phyloP scores from a whole-genome alignment of 2,113 vertebrate species.

The Apeltes quadracus region DNA sequence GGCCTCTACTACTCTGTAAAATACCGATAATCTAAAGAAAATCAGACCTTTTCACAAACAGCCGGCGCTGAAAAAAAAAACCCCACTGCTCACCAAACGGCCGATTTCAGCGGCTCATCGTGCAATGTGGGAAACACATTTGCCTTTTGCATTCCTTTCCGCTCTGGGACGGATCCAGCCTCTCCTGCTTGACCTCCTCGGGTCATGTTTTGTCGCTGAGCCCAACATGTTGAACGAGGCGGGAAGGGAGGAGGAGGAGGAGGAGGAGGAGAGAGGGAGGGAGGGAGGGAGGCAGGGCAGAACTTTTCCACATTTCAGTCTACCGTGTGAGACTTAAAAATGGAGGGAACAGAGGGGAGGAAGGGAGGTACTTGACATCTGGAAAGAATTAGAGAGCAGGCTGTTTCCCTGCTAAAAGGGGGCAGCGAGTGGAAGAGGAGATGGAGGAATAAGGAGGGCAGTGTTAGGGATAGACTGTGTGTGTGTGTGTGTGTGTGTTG shows the following conservation, averaged over 20 bases:
- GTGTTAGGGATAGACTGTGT: conserved; percentile 34
- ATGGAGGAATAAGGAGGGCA: conserved; percentile 50
- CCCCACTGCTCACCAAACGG: neutral
- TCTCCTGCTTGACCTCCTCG: conserved; percentile 45
- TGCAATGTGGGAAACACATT: conserved; percentile 52
- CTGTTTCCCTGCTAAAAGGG: conserved; percentile 57
- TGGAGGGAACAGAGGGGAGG: conserved; percentile 40
- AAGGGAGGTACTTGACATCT: conserved; percentile 73
- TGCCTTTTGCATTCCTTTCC: conserved; percentile 40
- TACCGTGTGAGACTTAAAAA: conserved; percentile 36
- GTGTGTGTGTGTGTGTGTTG: conserved; percentile 25
- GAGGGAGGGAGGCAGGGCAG: neutral
- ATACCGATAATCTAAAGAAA: neutral
- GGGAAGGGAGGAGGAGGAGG: neutral
- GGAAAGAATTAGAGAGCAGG: conserved; percentile 74
- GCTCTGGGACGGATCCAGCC: conserved; percentile 28
- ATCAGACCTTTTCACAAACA: conserved; percentile 11
- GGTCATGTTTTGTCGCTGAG: conserved; percentile 52
- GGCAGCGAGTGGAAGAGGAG: conserved; percentile 48
- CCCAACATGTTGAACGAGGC: conserved; percentile 22
- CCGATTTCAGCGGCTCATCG: conserved; percentile 23
- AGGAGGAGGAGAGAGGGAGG: neutral
- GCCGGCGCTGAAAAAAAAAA: neutral
- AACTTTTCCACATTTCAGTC: conserved; percentile 44
- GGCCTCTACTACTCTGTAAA: neutral